phyloP scores from a whole-genome alignment of 1,140 invertebrate genomes.

The Araneus ventricosus region DNA sequence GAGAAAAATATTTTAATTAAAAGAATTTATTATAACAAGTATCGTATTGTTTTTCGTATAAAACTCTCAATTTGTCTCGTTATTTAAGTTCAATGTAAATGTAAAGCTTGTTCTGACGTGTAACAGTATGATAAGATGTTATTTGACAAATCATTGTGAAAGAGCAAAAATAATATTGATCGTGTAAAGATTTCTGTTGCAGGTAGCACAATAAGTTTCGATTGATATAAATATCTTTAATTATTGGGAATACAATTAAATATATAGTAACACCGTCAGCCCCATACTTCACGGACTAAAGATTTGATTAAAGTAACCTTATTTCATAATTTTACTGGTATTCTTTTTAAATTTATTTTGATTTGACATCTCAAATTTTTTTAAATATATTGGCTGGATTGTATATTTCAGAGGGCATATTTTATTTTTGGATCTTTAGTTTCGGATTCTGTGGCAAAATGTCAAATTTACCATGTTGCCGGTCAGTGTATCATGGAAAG shows the following conservation, averaged over 20 bases:
- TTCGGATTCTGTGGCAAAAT: background rate
- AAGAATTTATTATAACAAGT: background rate
- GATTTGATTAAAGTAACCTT: background rate
- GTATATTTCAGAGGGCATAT: too few species aligned
- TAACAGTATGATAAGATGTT: slow-evolving; percentile 45
- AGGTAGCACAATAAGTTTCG: too few species aligned
- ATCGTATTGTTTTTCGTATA: background rate
- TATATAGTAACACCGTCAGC: too few species aligned
- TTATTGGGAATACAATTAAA: too few species aligned
- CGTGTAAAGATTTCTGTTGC: background rate
- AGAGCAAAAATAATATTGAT: background rate
- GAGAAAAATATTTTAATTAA: background rate
- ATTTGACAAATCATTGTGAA: background rate
- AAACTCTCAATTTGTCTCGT: background rate
- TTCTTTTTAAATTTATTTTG: too few species aligned
- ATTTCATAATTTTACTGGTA: background rate
- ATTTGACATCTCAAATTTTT: too few species aligned
- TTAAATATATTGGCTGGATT: too few species aligned
- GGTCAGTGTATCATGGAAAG: background rate
- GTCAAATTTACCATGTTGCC: background rate
- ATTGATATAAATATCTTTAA: too few species aligned
- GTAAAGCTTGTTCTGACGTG: slow-evolving; percentile 26
- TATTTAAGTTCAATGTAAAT: background rate
- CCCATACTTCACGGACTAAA: background rate
- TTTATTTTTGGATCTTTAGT: too few species aligned